Percentiles rank a stretch among this genome's conserved stretches.
These are phyloP conservation scores for Nesometra sesokonis DNA, from an alignment of 35 echinoderm and acorn worm species.

Conservation along the genomic window DNA sequence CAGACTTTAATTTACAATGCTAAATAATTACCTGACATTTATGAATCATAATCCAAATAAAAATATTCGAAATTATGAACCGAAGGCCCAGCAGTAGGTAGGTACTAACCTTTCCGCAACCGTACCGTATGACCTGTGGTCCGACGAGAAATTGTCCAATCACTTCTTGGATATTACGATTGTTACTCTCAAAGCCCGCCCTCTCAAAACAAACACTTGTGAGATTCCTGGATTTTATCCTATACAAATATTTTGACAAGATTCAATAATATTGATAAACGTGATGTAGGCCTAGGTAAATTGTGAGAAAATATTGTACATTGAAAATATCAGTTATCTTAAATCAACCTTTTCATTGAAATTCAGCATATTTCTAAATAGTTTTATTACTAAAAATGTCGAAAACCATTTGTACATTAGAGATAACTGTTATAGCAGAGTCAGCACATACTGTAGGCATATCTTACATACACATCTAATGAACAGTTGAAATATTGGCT, in stretches of 20 bases:
- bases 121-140: neutral
- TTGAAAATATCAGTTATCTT: no score
- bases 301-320: no score
- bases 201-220: neutral
- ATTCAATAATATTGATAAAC: no score
- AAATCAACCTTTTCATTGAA: no score
- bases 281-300: no score
- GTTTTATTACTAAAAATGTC: no score
- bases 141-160: neutral
- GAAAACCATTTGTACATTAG: no score
- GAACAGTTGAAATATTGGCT: no score
- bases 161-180: neutral
- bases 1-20: neutral
- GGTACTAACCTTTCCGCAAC: neutral
- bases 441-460: no score
- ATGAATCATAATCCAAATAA: neutral
- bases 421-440: no score
- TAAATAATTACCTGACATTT: neutral
- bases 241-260: neutral
- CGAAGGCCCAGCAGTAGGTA: neutral
- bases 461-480: no score
- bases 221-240: neutral
- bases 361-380: no score
- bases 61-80: neutral
- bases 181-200: neutral